phyloP scores from a whole-genome alignment of 2,888 invertebrate species.

The Cerceris rybyensis region DNA sequence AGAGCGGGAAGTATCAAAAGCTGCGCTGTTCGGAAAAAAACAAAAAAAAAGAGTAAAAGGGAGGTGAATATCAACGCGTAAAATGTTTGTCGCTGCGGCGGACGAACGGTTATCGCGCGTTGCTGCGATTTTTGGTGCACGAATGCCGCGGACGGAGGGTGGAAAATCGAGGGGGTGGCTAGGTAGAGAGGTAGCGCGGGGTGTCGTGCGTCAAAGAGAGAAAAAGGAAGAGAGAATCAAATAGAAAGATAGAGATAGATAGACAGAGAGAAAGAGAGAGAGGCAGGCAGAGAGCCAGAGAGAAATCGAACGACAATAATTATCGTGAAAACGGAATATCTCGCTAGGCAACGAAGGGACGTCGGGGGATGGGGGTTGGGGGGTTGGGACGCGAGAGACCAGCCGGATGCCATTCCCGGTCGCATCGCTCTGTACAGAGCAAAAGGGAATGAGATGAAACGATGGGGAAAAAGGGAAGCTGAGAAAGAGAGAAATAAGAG shows the following conservation, averaged over 20 bases:
- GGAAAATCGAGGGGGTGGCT: constrained; percentile 44
- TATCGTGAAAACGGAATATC: constrained; percentile 80
- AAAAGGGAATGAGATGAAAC: constrained; percentile 24
- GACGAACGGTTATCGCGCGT: constrained; percentile 68
- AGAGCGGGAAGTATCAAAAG: constrained; percentile 23
- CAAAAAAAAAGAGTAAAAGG: constrained; percentile 26
- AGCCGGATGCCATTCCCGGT: constrained; percentile 79
- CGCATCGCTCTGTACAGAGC: constrained; percentile 56
- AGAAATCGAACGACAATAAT: constrained; percentile 79
- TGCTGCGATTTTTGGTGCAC: constrained; percentile 66
- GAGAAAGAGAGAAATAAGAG: constrained; percentile 27
- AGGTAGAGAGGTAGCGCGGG: constrained; percentile 17
- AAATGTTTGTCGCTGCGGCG: constrained; percentile 70
- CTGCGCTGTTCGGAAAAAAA: constrained; percentile 25
- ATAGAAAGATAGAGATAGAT: constrained; percentile 18
- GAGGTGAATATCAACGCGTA: constrained; percentile 65
- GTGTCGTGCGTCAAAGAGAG: not conserved
- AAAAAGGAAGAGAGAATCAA: not conserved
- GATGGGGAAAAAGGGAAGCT: constrained; percentile 14
- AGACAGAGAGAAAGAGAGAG: constrained; percentile 18
- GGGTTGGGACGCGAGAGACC: constrained; percentile 66
- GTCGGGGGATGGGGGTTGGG: constrained; percentile 32
- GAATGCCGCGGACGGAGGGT: constrained; percentile 36
- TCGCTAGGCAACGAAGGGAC: constrained; percentile 69
- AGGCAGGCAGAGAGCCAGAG: constrained; percentile 42